phyloP scores from a whole-genome alignment of 2,113 vertebrate genomes.

The Marmota flaviventris region DNA sequence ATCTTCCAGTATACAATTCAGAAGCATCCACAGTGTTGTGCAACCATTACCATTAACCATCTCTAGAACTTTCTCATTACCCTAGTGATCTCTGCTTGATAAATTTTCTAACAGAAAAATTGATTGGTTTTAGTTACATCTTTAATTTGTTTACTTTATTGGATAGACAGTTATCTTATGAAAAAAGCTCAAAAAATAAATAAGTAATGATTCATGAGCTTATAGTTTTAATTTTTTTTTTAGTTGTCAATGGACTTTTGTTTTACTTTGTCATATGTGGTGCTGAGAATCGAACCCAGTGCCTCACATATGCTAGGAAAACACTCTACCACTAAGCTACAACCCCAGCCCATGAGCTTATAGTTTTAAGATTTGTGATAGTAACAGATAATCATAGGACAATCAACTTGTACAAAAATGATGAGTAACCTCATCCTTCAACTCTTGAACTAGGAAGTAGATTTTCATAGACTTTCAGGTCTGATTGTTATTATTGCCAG shows the following conservation, averaged over 20 bases:
- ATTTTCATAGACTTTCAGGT: neutral
- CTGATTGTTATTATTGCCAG: neutral
- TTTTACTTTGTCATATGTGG: too few species aligned
- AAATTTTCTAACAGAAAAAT: neutral
- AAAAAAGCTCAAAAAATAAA: neutral
- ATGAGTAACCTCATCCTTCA: neutral
- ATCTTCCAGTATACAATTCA: neutral
- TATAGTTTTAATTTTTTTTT: neutral
- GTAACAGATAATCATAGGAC: slow-evolving; percentile 3
- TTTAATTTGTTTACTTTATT: neutral
- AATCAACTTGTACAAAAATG: neutral
- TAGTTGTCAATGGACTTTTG: too few species aligned
- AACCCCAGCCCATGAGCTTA: neutral
- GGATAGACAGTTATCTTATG: neutral
- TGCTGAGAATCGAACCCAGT: too few species aligned
- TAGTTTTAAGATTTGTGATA: neutral
- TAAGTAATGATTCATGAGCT: neutral
- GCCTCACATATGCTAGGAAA: too few species aligned
- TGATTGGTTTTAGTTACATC: neutral
- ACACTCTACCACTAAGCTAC: too few species aligned
- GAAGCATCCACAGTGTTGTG: too few species aligned
- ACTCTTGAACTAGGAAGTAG: neutral
- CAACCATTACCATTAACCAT: fast-evolving
- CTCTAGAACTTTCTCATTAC: neutral
- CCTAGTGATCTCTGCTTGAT: neutral